phyloP scores from a whole-genome alignment of 64 coral and sea anemone species.

The Acropora yongei region DNA sequence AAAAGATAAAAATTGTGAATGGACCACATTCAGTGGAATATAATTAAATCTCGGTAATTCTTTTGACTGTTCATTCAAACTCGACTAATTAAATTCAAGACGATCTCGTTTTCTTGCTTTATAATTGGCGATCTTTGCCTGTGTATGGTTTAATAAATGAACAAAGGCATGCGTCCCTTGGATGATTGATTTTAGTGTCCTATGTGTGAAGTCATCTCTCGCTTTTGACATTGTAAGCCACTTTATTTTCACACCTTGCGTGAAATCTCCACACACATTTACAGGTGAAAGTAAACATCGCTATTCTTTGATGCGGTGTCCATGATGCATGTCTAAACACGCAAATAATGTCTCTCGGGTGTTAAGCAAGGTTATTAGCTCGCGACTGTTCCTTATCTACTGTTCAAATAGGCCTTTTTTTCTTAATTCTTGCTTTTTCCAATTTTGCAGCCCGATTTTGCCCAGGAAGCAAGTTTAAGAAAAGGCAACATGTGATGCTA shows the following conservation, averaged over 20 bases:
- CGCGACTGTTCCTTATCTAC: background rate
- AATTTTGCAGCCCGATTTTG: too few relatives aligned
- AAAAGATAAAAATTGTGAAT: background rate
- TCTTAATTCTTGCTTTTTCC: background rate
- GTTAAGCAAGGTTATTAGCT: background rate
- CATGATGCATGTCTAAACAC: slow-evolving; percentile 2
- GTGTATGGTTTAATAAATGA: slow-evolving; percentile 55
- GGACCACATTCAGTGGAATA: background rate
- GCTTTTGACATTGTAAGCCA: slow-evolving; percentile 1
- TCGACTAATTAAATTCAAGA: slow-evolving; percentile 39
- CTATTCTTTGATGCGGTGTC: slow-evolving; percentile 11
- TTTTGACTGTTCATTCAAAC: slow-evolving; percentile 23
- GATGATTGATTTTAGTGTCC: slow-evolving; percentile 17
- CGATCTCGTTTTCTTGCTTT: slow-evolving; percentile 15
- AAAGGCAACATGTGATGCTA: too few relatives aligned
- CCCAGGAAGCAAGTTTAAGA: too few relatives aligned
- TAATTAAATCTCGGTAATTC: background rate
- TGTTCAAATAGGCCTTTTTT: background rate
- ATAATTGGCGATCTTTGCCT: slow-evolving; percentile 44
- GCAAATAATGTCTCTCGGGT: background rate
- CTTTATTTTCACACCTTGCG: slow-evolving; percentile 32
- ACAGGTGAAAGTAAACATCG: slow-evolving; percentile 1
- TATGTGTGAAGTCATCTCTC: background rate
- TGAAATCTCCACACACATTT: slow-evolving; percentile 19
- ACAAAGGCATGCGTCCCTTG: slow-evolving; percentile 29